Conservation (phyloP, 2,888 invertebrate species). For the Drosophila anceps region DNA sequence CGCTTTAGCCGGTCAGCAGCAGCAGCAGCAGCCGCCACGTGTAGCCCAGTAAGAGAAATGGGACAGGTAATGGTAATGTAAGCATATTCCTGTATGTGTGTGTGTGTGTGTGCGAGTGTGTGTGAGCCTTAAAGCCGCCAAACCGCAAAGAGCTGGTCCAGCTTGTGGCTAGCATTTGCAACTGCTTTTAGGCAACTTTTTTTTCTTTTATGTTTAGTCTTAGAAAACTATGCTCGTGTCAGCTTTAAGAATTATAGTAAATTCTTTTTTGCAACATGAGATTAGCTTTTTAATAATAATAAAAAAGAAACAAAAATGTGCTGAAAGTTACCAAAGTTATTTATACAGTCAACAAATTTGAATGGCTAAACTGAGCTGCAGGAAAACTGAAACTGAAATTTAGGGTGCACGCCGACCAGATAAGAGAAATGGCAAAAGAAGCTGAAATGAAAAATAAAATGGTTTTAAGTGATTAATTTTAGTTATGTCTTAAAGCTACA, state of each 20-base stretch:
- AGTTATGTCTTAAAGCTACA: no score
- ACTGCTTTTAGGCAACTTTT: slow-evolving; percentile 20
- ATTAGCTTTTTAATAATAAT: neutral
- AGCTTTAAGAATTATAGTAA: neutral
- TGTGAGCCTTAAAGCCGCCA: slow-evolving; percentile 54
- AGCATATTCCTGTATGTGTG: neutral
- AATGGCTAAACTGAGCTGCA: neutral
- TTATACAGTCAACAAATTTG: neutral
- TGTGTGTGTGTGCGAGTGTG: slow-evolving; percentile 31
- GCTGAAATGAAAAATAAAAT: neutral
- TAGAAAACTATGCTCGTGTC: neutral
- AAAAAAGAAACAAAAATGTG: neutral
- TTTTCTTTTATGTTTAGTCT: neutral
- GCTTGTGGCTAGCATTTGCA: slow-evolving; percentile 42
- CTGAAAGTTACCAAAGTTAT: neutral
- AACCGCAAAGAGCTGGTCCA: slow-evolving; percentile 61
- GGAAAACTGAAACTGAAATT: neutral
- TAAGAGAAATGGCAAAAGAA: neutral
- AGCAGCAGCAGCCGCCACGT: slow-evolving; percentile 30
- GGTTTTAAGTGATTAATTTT: fast-evolving
- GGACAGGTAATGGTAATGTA: slow-evolving; percentile 45
- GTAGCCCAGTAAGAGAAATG: slow-evolving; percentile 36
- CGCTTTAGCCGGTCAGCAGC: slow-evolving; percentile 69
- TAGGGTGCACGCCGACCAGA: neutral
- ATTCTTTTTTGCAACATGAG: no score